phyloP scores from a whole-genome alignment of 2,797 vertebrate species.

The Coreius guichenoti region DNA sequence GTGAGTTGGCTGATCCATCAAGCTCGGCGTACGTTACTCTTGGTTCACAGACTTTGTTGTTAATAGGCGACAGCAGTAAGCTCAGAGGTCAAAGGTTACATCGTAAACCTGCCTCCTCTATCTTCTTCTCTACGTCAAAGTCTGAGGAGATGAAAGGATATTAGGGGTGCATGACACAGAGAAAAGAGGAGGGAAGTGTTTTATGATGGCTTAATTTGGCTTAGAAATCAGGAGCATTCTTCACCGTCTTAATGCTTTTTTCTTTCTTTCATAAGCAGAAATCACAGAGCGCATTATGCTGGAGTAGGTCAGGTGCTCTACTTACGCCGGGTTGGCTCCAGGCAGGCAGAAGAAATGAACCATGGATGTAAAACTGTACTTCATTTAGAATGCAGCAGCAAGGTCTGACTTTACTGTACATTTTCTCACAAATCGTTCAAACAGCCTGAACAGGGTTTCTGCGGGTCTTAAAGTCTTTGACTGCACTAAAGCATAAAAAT shows the following conservation, averaged over 20 bases:
- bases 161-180: constrained; percentile 40
- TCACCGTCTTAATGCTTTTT: constrained; percentile 72
- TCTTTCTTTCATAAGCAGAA: constrained; percentile 52
- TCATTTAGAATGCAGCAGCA: background rate
- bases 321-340: constrained; percentile 54
- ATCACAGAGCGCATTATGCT: constrained; percentile 65
- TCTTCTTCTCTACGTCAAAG: constrained; percentile 8
- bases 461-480: too few relatives aligned
- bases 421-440: background rate
- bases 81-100: constrained; percentile 10
- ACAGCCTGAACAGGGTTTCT: background rate
- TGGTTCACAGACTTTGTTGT: constrained; percentile 31
- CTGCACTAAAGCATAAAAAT: too few relatives aligned
- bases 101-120: constrained; percentile 13
- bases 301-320: constrained; percentile 75
- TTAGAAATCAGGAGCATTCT: constrained; percentile 79
- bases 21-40: background rate
- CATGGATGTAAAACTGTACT: constrained; percentile 29
- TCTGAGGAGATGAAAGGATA: constrained; percentile 66
- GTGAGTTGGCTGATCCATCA: background rate
- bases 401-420: constrained; percentile 3
- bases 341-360: constrained; percentile 20
- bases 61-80: constrained; percentile 11
- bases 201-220: constrained; percentile 73
- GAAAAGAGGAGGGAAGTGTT: constrained; percentile 45